Base-by-base conservation (phyloP, 2,888 invertebrate species). In the Ptilodon capucinus region DNA sequence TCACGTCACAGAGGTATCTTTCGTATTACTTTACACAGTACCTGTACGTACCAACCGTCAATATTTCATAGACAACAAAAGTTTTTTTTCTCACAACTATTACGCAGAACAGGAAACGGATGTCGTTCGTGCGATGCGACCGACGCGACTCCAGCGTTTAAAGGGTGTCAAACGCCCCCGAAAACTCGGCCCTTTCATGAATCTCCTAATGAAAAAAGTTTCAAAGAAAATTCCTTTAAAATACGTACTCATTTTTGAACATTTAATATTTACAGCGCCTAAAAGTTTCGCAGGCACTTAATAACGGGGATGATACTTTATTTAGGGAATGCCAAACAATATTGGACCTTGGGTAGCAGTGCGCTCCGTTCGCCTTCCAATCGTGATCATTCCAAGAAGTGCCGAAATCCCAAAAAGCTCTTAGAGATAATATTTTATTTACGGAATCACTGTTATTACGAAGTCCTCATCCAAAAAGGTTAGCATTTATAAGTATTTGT, bases 81-180 rank as follows among this genome's bases (percentile, higher is more conserved):
- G 70, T 53, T 53, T 72, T 53, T 53, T 72, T 59, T 68, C 68
- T 64, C 71, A 68, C 70, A 76, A 77, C 77, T 77, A 76, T 74
- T 74, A 70, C 67, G 57, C 62, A 62, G 67, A 67, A 67, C 71
- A 62, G 70, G 66, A 71, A 71, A 56, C 68, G 69, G 73, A 72
- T 53, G 68, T 64, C 60, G 60, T 68, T 58, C 30, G 18, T 46
- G 49, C 58, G 54, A 50, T 63, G 64, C 59, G 48, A 53, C 58
- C 55, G 61, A 62, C 66, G 61, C 65, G 44, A 40, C 51, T 38
- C 39, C 40, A 32, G 35, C 46, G 48, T 43, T 52, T 45, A 44
- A 57, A 67, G 46, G 52, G 52, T 50, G 46, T 38, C 50, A 52
- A 67, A 53, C 67, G 64, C 49, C 53, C 51, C 53, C 11, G 9